Percentiles rank a stretch among this genome's conserved stretches.
Conservation (phyloP, 2,797 vertebrate species). For the Coccyzus lansbergi region DNA sequence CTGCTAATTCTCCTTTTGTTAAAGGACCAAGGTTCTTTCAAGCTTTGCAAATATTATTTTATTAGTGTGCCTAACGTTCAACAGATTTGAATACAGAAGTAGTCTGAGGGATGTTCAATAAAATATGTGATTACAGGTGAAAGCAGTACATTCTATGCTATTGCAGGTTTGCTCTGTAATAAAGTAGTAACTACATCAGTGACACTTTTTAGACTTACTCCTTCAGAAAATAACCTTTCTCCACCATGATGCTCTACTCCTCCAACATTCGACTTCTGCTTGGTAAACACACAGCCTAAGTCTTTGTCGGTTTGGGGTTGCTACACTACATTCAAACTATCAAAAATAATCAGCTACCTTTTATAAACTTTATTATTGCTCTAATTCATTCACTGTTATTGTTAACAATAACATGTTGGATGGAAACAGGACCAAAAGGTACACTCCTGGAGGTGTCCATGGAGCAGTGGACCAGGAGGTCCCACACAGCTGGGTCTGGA, state of each 20-base stretch:
- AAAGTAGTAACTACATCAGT: neutral
- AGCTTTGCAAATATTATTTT: conserved; percentile 56
- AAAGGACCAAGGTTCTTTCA: conserved; percentile 9
- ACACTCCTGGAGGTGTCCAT: too few species aligned
- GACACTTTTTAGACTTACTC: neutral
- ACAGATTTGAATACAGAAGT: conserved; percentile 55
- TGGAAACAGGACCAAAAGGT: neutral
- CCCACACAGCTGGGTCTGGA: neutral
- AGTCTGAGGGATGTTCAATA: conserved; percentile 31
- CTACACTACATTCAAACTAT: neutral
- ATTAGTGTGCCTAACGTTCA: conserved; percentile 34
- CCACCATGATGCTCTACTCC: neutral
- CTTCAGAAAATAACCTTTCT: neutral
- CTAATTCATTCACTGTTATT: neutral
- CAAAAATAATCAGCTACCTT: neutral
- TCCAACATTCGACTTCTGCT: neutral
- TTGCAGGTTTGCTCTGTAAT: neutral
- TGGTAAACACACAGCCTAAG: neutral
- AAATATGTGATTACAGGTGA: conserved; percentile 18
- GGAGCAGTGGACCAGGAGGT: neutral
- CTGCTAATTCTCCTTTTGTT: conserved; percentile 25
- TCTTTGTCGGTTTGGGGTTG: neutral
- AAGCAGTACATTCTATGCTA: neutral
- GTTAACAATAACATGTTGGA: too few species aligned
- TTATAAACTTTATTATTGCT: neutral